Conservation (phyloP, 2,113 vertebrate genomes). For the Toxotes chatareus region DNA sequence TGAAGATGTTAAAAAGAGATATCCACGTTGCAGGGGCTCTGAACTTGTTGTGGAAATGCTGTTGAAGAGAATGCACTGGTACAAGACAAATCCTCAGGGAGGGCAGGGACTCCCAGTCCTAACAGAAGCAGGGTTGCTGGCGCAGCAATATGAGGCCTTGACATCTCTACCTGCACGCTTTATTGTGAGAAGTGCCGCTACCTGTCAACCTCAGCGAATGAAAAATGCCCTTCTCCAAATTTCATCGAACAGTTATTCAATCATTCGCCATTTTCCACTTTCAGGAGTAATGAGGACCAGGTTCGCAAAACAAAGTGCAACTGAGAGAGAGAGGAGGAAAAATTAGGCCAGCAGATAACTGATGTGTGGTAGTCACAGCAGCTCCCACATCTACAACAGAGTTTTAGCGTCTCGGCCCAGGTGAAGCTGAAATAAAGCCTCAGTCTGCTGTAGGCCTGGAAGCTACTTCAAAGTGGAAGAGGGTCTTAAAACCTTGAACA, state of each 20-base stretch:
- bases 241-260: constrained; percentile 36
- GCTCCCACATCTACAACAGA: neutral
- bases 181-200: no score
- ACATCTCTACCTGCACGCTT: no score
- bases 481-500: constrained; percentile 70
- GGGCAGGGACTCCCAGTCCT: neutral
- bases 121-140: neutral
- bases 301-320: constrained; percentile 26
- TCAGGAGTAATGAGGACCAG: constrained; percentile 47
- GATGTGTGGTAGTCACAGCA: constrained; percentile 27
- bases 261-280: constrained; percentile 53
- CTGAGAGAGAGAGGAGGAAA: constrained; percentile 4
- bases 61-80: neutral
- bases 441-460: constrained; percentile 71
- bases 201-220: neutral
- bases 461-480: constrained; percentile 72
- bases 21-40: neutral
- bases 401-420: constrained; percentile 8
- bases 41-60: constrained; percentile 9
- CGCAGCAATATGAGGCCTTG: no score
- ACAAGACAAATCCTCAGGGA: no score
- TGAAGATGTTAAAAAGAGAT: neutral
- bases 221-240: constrained; percentile 13
- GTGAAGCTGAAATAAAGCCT: constrained; percentile 49
- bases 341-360: constrained; percentile 56